Conservation (phyloP, 64 coral and sea anemone genomes). For the Stichodactyla helianthus region DNA sequence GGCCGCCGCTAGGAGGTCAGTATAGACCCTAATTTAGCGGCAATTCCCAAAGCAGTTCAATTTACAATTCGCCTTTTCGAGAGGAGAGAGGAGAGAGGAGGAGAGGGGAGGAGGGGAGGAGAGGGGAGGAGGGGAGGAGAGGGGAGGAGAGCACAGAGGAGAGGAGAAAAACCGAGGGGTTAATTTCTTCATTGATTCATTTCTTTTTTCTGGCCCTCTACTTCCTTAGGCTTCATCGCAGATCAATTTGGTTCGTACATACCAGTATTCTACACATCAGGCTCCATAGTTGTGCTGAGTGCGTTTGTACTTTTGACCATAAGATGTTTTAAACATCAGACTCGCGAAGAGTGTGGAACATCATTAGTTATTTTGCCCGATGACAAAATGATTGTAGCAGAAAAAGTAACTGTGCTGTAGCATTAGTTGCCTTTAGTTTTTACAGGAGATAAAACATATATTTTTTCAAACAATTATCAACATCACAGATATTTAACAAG, state of each 20-base stretch:
- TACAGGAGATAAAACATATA: no score
- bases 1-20: background rate
- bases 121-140: background rate
- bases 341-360: background rate
- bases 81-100: background rate
- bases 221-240: background rate
- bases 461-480: no score
- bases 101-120: background rate
- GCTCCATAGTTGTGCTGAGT: background rate
- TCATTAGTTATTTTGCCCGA: background rate
- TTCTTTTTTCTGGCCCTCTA: background rate
- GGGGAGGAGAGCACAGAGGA: background rate
- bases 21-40: background rate
- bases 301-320: background rate
- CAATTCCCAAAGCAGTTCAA: no score
- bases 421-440: no score
- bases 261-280: background rate
- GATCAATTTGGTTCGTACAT: background rate
- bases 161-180: background rate
- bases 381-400: background rate
- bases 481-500: no score
- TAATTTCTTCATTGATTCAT: background rate
- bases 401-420: background rate
- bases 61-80: background rate
- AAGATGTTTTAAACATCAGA: background rate